A percentile compares a stretch with the other conserved stretches of the same genome.
phyloP scores from a whole-genome alignment of 2,888 invertebrate species.

The Habroteleia sp. region DNA sequence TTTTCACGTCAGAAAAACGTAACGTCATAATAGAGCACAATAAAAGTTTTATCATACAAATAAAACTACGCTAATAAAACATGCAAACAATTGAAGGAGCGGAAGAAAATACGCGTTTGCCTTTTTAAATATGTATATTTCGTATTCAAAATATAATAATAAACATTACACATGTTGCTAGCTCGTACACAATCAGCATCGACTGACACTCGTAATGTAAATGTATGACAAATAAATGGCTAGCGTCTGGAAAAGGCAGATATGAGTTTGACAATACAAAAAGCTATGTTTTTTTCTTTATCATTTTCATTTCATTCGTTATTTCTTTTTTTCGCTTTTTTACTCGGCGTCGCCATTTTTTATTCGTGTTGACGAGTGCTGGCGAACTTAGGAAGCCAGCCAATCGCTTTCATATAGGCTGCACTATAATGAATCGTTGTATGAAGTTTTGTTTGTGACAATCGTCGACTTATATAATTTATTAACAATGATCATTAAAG shows the following conservation, averaged over 20 bases:
- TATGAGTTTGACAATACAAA: constrained; percentile 74
- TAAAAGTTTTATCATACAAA: too few relatives aligned
- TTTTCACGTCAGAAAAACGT: too few relatives aligned
- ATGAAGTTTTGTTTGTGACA: constrained; percentile 61
- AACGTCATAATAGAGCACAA: too few relatives aligned
- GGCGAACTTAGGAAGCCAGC: constrained; percentile 66
- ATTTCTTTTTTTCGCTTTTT: constrained; percentile 1
- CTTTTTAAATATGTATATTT: constrained; percentile 79
- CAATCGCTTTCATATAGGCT: constrained; percentile 57
- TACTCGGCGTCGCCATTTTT: too few relatives aligned
- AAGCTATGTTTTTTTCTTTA: constrained; percentile 64
- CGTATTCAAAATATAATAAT: constrained; percentile 81
- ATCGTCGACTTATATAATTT: constrained; percentile 56
- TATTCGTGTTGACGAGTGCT: constrained; percentile 43
- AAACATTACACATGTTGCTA: constrained; percentile 79
- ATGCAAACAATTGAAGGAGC: too few relatives aligned
- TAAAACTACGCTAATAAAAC: too few relatives aligned
- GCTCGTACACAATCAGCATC: constrained; percentile 74
- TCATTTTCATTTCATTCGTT: constrained; percentile 24
- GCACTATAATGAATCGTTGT: constrained; percentile 65
- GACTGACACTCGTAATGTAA: constrained; percentile 75
- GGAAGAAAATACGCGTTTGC: too few relatives aligned
- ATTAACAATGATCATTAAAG: constrained; percentile 61
- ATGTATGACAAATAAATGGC: constrained; percentile 73
- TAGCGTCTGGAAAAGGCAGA: constrained; percentile 76